These are phyloP conservation scores for Clitarchus hookeri DNA, from an alignment of 2,888 invertebrate genomes.

Conservation along the genomic window DNA sequence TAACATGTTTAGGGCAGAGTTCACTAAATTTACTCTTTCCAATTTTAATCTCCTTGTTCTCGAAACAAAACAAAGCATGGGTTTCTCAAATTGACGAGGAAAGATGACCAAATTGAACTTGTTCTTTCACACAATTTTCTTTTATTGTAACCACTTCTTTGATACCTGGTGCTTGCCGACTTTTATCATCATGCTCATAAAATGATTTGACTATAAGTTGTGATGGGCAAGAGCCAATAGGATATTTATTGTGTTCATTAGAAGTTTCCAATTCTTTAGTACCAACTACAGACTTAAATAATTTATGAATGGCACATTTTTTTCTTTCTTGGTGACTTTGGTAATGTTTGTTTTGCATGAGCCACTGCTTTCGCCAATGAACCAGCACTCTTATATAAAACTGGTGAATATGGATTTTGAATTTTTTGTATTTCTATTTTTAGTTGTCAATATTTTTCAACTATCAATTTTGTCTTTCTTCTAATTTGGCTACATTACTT, in stretches of 20 bases:
- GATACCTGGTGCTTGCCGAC: constrained; percentile 30
- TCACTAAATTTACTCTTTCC: constrained; percentile 34
- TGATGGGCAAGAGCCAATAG: background rate
- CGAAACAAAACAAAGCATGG: background rate
- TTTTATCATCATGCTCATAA: constrained; percentile 31
- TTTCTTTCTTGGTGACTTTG: constrained; percentile 20
- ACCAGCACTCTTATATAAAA: background rate
- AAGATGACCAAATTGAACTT: constrained; percentile 30
- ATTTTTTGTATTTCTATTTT: background rate
- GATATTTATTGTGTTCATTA: background rate
- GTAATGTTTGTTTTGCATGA: constrained; percentile 1
- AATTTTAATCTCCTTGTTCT: background rate
- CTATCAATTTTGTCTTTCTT: background rate
- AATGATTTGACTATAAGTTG: background rate
- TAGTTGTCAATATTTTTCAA: background rate
- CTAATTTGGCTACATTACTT: background rate
- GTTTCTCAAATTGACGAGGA: constrained; percentile 4
- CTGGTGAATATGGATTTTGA: too few species aligned
- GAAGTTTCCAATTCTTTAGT: background rate
- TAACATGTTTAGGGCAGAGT: constrained; percentile 31
- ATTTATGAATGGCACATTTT: background rate
- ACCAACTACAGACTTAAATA: background rate
- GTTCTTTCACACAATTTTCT: constrained; percentile 29
- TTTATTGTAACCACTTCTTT: constrained; percentile 32
- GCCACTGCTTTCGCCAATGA: background rate